Percentiles rank a stretch among this genome's conserved stretches.
phyloP scores from a whole-genome alignment of 2,888 invertebrate species.

The Epinotia bilunana region DNA sequence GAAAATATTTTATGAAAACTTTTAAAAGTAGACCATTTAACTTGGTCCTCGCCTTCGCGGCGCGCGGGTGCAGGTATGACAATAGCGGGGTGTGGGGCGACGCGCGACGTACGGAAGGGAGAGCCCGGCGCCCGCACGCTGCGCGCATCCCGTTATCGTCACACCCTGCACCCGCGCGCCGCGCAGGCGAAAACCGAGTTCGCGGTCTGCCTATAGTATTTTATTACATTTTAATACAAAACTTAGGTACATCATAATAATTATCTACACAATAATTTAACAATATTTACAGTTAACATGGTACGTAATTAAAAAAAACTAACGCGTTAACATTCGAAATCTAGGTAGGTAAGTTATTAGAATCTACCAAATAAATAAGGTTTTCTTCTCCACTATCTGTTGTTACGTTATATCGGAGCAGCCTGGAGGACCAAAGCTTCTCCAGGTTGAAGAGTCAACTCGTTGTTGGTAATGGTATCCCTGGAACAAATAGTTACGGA shows the following conservation, averaged over 20 bases:
- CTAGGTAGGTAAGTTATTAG: neutral
- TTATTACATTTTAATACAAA: too few relatives aligned
- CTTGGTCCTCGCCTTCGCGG: too few relatives aligned
- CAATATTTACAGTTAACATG: neutral
- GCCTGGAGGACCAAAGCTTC: constrained; percentile 35
- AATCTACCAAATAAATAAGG: neutral
- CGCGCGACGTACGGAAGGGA: too few relatives aligned
- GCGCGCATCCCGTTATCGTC: too few relatives aligned
- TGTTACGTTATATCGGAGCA: constrained; percentile 18
- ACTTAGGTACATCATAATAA: neutral
- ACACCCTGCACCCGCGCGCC: too few relatives aligned
- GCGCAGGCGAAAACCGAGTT: too few relatives aligned
- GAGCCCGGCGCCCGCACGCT: too few relatives aligned
- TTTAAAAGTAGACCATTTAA: too few relatives aligned
- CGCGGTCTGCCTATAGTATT: too few relatives aligned
- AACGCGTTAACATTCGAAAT: neutral
- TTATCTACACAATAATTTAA: neutral
- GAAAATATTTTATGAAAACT: too few relatives aligned
- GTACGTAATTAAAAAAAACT: neutral
- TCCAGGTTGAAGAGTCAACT: constrained; percentile 20
- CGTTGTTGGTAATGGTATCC: constrained; percentile 6
- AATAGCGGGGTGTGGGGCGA: too few relatives aligned
- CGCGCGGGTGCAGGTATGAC: too few relatives aligned
- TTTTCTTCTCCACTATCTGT: neutral
- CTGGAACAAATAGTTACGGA: constrained; percentile 30